Base-by-base conservation (phyloP, 1,140 invertebrate species). In the Anastrepha ludens region DNA sequence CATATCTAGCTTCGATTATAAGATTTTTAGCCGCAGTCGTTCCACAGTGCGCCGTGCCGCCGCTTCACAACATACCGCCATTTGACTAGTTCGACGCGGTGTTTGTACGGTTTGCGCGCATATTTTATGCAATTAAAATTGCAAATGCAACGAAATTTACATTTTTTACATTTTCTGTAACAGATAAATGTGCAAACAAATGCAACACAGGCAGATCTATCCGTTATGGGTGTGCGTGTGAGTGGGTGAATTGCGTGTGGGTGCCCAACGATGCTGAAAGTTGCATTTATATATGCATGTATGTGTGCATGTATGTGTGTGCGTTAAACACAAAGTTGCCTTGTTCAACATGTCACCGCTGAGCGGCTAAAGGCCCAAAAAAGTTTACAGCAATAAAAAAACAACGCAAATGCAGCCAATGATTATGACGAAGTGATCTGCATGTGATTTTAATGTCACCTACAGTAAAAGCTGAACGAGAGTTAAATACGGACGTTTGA, bases 111-210 rank as follows among this genome's bases (percentile, higher is more conserved):
- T 74, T 74, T 47, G 70, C 13, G 70, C 70, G 70, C 39, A 74
- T 74, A 74, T 74, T 74, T 74, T 74, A 74, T 74, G 70, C 70
- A 74, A 74, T 74, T 74, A 74, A 74, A 74, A 74, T 74, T 74
- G 70, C 70, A 74, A 74, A 74, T 74, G 44, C 70, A 74, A 74
- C 70, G 70, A 44, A 74, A 74, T 74, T 47, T 74, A 50, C 70
- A 74, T 74, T 74, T 74, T 74, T 74, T 74, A 74, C 70, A 74
- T 74, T 74, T 74, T 41, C 17, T 74, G 70, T 41, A 74, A 50
- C 70, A 74, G 70, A 44, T 74, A 74, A 74, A 74, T 47, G 70
- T n/a, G 15, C 44, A 50, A 39, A 50, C 44, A 50, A 44, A 44
- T 3, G 70, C 65, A 74, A 39, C 64, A 67, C 17, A 74, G 29